Evolutionary conservation across 1,140 invertebrate genomes (phyloP), one percentile per base, ranked within the genome.

Genomic region (Dendrolimus punctatus): DNA sequence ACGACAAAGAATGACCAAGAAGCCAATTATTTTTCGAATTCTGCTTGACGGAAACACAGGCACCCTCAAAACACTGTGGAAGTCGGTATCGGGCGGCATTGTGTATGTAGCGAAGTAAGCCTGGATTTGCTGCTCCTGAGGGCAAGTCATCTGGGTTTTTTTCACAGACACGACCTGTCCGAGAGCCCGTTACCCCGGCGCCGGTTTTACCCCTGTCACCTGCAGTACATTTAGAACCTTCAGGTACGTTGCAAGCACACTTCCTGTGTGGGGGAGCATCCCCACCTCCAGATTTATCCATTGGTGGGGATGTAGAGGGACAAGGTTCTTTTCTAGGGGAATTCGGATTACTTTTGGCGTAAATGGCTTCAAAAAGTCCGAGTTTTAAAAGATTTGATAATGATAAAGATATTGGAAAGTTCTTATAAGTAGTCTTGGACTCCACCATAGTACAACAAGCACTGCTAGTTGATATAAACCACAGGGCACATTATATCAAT

Each of bases 51-150:
- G 72, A 80, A 38, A 83, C 59, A 47, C 62, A 70, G 36, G 66
- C 80, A 8, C 82, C 82, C 60, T 85, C 82, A 47, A 85, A 85
- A 49, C 82, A 85, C 50, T 84, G 82, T 10, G 82, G 82, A 40
- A 85, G 44, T 51, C 82, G 57, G 55, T 76, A 76, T 8, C 82
- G 67, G 0, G 80, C 80, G 7, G 77, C 79, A 46, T 80, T 84
- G 55, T 85, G 82, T 44, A 85, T 76, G 55, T 80, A 65, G 6
- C 82, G 74, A 4, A 85, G 62, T 3, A 85, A 62, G 5, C 82
- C 80, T n/a, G 82, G 82, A 48, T 82, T 71, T 0, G 23, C 47
- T 2, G 79, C 72, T 9, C 79, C 67, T 6, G 51, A 51, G 0
- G 77, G 77, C 5, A 79, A 51, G 5, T 66, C 64, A 5, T 66